Evolutionary conservation across 2,888 invertebrate genomes (phyloP).

Genomic region (Eupithecia pulchellata): DNA sequence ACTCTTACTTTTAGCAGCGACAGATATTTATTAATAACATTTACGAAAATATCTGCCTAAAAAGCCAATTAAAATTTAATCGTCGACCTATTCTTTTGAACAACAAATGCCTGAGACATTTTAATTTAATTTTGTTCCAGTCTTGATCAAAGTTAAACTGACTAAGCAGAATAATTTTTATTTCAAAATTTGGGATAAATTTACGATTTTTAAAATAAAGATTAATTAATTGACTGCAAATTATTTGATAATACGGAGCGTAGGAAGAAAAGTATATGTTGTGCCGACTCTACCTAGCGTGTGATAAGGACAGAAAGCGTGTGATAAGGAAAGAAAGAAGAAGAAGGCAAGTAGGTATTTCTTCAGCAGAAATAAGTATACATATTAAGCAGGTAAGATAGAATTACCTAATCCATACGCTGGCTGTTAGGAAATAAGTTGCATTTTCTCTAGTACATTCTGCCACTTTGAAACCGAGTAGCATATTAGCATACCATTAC

Average conservation of each 20-base stretch:
- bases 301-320: no score
- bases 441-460: constrained; percentile 22
- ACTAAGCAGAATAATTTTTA: not conserved
- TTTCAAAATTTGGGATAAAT: not conserved
- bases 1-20: not conserved
- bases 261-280: no score
- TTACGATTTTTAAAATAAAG: no score
- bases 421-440: constrained; percentile 24
- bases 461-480: constrained; percentile 30
- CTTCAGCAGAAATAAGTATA: not conserved
- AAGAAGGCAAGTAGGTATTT: no score
- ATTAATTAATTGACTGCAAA: no score
- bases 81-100: no score
- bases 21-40: no score
- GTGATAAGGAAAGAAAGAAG: no score
- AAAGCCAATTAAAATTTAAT: no score
- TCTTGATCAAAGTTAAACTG: not conserved
- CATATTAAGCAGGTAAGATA: not conserved
- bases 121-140: not conserved
- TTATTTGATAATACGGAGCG: no score
- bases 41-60: no score
- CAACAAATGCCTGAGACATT: not conserved
- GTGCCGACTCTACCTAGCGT: no score
- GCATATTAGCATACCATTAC: constrained; percentile 38
- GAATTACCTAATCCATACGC: constrained; percentile 1